Percentiles rank a stretch among this genome's conserved stretches.
phyloP scores from a whole-genome alignment of 2,888 invertebrate species.

The Cyclophora punctaria region DNA sequence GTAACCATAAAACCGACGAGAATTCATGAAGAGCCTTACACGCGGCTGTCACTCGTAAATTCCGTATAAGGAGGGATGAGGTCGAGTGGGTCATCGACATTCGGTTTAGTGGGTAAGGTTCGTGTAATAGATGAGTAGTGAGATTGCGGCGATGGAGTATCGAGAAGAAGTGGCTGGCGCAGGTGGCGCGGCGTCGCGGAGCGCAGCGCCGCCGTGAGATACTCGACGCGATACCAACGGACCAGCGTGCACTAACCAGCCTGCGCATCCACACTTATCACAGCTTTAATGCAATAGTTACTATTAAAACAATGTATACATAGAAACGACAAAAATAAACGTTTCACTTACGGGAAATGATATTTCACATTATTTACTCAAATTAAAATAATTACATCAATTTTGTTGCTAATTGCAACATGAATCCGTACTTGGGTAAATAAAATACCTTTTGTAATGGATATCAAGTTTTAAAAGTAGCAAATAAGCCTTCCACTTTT shows the following conservation, averaged over 20 bases:
- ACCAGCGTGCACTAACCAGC: neutral
- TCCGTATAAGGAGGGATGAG: slow-evolving; percentile 40
- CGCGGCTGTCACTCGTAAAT: slow-evolving; percentile 39
- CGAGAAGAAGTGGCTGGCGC: slow-evolving; percentile 27
- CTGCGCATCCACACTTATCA: neutral
- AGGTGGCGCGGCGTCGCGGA: slow-evolving; percentile 26
- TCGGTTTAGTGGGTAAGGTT: slow-evolving; percentile 58
- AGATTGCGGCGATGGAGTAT: slow-evolving; percentile 61
- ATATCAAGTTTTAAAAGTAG: slow-evolving; percentile 17
- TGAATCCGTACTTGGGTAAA: no score
- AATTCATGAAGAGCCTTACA: slow-evolving; percentile 26
- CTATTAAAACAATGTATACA: no score
- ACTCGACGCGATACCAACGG: slow-evolving; percentile 48
- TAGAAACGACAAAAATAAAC: no score
- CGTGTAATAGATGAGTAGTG: slow-evolving; percentile 58
- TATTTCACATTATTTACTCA: no score
- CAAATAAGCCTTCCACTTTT: slow-evolving; percentile 33
- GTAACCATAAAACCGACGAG: neutral
- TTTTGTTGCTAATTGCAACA: no score
- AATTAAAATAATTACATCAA: no score
- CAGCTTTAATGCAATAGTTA: no score
- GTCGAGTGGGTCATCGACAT: slow-evolving; percentile 49
- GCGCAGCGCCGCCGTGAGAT: slow-evolving; percentile 68
- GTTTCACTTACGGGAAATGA: no score
- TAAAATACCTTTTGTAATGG: slow-evolving; percentile 1